Evolutionary conservation across 2,113 vertebrate genomes (phyloP).

Genomic region (Thinocorus orbignyianus): DNA sequence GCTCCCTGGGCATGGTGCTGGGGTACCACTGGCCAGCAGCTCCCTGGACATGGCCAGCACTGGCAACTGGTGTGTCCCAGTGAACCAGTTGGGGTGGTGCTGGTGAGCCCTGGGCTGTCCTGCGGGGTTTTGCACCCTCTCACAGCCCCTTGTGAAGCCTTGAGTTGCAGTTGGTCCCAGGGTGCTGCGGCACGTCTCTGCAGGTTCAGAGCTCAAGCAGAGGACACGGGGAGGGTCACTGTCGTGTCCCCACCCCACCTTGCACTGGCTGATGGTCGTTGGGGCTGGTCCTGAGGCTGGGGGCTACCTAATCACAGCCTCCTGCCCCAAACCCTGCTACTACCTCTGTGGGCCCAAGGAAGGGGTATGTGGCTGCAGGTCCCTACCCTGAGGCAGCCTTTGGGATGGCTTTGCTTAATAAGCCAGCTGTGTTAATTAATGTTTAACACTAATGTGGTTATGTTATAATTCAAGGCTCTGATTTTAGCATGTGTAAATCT

Average conservation of each 20-base stretch:
- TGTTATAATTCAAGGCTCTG: background rate
- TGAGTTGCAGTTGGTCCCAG: accelerated
- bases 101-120: background rate
- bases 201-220: background rate
- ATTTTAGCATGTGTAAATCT: background rate
- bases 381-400: background rate
- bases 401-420: background rate
- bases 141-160: too few species aligned
- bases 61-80: background rate
- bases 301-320: background rate
- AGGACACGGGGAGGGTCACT: too few species aligned
- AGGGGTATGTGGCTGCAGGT: background rate
- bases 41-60: background rate
- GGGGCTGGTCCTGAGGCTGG: background rate
- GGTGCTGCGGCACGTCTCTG: accelerated
- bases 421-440: accelerated
- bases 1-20: background rate
- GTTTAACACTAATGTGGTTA: accelerated
- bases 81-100: background rate
- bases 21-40: background rate
- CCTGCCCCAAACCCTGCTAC: background rate
- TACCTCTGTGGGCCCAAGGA: accelerated
- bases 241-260: accelerated
- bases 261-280: background rate
- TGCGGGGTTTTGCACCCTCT: background rate